A percentile compares a stretch with the other conserved stretches of the same genome.
phyloP scores from a whole-genome alignment of 2,113 vertebrate species.

The Verasper variegatus region DNA sequence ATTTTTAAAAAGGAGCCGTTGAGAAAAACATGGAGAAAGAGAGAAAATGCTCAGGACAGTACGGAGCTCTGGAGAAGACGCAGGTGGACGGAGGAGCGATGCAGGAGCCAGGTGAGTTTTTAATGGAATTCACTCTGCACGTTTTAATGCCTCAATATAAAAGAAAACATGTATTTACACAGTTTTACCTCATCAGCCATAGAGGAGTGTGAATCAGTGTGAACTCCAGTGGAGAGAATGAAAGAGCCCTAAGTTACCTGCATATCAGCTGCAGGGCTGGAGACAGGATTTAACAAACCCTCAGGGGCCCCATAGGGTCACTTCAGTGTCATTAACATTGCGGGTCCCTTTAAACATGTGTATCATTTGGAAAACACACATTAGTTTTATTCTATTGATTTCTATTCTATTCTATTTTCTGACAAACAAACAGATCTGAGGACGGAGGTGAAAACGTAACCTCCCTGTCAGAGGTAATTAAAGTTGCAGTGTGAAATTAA shows the following conservation, averaged over 20 bases:
- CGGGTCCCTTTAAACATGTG: too few species aligned
- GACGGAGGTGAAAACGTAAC: too few species aligned
- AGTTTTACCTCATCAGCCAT: background rate
- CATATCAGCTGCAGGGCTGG: too few species aligned
- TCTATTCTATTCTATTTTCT: too few species aligned
- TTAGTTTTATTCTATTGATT: too few species aligned
- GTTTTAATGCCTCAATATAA: background rate
- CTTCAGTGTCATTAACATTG: too few species aligned
- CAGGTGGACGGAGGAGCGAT: slow-evolving; percentile 62
- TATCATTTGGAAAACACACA: too few species aligned
- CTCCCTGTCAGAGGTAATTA: background rate
- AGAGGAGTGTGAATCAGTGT: too few species aligned
- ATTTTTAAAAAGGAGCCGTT: background rate
- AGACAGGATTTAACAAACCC: background rate
- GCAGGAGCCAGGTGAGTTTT: slow-evolving; percentile 76
- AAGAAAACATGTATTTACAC: background rate
- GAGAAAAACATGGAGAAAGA: slow-evolving; percentile 78
- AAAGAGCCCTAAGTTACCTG: too few species aligned
- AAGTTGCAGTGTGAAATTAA: slow-evolving; percentile 6
- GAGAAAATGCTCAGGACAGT: slow-evolving; percentile 67
- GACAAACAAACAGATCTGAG: too few species aligned
- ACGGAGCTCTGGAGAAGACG: slow-evolving; percentile 80
- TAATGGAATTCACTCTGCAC: too few species aligned
- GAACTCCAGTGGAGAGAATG: too few species aligned
- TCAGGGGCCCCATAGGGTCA: background rate